Conservation (phyloP, 2,888 invertebrate genomes). For the Seira sanloemensis region DNA sequence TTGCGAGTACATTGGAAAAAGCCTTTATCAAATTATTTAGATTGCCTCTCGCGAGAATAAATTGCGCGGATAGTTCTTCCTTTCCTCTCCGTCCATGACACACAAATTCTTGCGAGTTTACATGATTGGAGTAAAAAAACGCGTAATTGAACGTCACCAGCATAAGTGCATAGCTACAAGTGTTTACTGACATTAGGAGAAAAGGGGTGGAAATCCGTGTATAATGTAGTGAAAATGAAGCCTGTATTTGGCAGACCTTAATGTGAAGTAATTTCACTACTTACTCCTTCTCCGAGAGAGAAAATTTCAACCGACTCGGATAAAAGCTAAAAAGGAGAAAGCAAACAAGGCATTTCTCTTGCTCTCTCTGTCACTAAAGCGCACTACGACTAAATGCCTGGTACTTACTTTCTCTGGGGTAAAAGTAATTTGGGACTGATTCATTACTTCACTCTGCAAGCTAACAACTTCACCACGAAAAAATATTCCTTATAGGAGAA, state of each 20-base stretch:
- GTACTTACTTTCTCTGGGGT: conserved; percentile 52
- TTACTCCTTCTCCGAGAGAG: conserved; percentile 35
- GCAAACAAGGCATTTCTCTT: conserved; percentile 44
- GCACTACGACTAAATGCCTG: conserved; percentile 35
- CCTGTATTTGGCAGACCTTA: conserved; percentile 54
- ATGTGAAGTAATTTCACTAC: conserved; percentile 55
- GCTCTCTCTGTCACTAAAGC: not conserved
- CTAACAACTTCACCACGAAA: conserved; percentile 15
- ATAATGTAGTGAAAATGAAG: conserved; percentile 54
- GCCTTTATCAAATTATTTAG: not conserved
- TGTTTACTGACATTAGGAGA: conserved; percentile 51
- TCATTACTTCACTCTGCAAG: conserved; percentile 46
- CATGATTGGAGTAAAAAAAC: not conserved
- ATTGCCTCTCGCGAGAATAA: not conserved
- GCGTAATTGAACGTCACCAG: conserved; percentile 46
- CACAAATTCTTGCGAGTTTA: too few species aligned
- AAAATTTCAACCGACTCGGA: not conserved
- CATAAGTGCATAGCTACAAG: conserved; percentile 49
- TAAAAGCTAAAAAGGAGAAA: conserved; percentile 53
- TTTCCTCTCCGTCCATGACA: not conserved
- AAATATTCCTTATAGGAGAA: conserved; percentile 8
- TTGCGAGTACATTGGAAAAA: too few species aligned
- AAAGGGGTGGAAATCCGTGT: conserved; percentile 53
- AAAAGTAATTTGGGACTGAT: conserved; percentile 59
- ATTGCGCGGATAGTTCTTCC: not conserved